Conservation (phyloP, 1,140 invertebrate genomes). For the Heliconius nattereri region DNA sequence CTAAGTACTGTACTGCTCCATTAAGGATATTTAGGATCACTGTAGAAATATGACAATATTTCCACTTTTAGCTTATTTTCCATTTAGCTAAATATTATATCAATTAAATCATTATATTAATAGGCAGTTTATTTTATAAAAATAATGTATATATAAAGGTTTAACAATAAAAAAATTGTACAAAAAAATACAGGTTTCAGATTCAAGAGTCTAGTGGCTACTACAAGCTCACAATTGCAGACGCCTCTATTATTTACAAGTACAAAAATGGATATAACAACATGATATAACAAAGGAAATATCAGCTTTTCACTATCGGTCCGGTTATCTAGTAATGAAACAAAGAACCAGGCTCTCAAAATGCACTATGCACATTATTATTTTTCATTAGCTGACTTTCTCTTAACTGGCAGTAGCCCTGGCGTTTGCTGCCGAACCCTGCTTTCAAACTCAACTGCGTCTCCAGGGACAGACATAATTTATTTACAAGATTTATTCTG, state of each 20-base stretch:
- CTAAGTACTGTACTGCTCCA: too few species aligned
- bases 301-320: constrained; percentile 48
- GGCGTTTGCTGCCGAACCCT: too few species aligned
- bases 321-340: constrained; percentile 68
- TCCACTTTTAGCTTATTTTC: too few species aligned
- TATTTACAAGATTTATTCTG: too few species aligned
- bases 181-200: not conserved
- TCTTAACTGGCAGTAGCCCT: not conserved
- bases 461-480: too few species aligned
- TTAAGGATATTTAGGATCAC: too few species aligned
- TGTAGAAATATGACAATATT: too few species aligned
- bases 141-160: not conserved
- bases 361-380: constrained; percentile 46
- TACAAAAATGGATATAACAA: constrained; percentile 34
- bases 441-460: too few species aligned
- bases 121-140: not conserved
- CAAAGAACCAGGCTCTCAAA: constrained; percentile 48
- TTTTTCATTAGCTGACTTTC: constrained; percentile 49
- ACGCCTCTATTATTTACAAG: constrained; percentile 22
- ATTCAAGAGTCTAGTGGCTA: constrained; percentile 6
- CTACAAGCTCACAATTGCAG: constrained; percentile 1
- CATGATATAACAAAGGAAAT: constrained; percentile 57
- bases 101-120: too few species aligned
- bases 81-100: too few species aligned
- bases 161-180: not conserved